These are phyloP conservation scores for Cheiracanthium punctorium DNA, from an alignment of 2,888 invertebrate genomes.

Conservation along the genomic window DNA sequence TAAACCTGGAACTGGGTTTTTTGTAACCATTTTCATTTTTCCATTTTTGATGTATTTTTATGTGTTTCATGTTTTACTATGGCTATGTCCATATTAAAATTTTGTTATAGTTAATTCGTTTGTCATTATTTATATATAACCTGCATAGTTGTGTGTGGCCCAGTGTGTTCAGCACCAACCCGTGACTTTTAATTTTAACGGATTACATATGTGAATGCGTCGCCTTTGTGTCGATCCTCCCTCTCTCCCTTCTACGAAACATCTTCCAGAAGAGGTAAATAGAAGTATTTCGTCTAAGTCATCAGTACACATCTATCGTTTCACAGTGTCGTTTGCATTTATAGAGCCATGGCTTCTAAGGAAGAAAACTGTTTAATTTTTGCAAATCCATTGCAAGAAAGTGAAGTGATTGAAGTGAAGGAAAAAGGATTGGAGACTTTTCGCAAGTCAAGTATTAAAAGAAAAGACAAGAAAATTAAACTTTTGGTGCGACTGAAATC, in stretches of 20 bases:
- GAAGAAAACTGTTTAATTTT: not conserved
- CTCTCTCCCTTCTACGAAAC: not conserved
- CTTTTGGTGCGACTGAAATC: not conserved
- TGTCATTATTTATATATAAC: no score
- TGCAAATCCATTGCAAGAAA: not conserved
- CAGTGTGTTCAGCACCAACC: no score
- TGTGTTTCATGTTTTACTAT: no score
- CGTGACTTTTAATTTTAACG: no score
- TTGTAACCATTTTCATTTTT: no score
- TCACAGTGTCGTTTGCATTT: not conserved
- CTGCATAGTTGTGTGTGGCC: no score
- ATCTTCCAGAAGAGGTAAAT: not conserved
- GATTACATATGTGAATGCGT: no score
- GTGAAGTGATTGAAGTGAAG: not conserved
- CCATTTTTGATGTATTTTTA: no score
- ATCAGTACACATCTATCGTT: not conserved
- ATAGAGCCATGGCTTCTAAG: not conserved
- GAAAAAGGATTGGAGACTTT: not conserved
- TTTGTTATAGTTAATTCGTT: no score
- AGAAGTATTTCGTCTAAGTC: not conserved
- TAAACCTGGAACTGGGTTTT: no score
- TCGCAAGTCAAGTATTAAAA: not conserved
- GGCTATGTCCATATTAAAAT: no score
- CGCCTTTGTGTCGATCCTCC: no score
- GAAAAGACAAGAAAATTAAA: not conserved